Evolutionary conservation across 2,797 vertebrate genomes (phyloP).

Genomic region (Danio choprae): DNA sequence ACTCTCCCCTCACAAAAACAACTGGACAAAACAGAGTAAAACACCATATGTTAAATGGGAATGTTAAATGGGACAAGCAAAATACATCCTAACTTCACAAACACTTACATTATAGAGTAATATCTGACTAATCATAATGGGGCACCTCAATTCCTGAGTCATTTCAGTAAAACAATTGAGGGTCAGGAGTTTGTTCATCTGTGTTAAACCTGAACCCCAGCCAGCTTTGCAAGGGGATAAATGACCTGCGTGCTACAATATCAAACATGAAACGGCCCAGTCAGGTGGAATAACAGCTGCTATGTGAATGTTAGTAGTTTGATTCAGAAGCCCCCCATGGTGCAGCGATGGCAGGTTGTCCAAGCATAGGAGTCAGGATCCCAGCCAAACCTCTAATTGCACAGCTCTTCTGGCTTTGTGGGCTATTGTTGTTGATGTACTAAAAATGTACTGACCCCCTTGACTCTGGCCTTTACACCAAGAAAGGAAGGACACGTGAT

Average conservation of each 20-base stretch:
- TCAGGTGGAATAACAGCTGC: slow-evolving; percentile 44
- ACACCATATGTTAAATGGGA: too few relatives aligned
- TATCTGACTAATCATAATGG: too few relatives aligned
- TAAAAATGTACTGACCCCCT: slow-evolving; percentile 53
- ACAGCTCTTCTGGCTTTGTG: slow-evolving; percentile 46
- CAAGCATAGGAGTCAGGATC: slow-evolving; percentile 29
- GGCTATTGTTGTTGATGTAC: slow-evolving; percentile 54
- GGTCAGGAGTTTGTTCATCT: slow-evolving; percentile 16
- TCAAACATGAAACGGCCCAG: slow-evolving; percentile 31
- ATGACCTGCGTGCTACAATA: slow-evolving; percentile 16
- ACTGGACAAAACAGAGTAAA: too few relatives aligned
- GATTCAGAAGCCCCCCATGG: slow-evolving; percentile 17
- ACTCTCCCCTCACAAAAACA: too few relatives aligned
- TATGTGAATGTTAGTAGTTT: slow-evolving; percentile 48
- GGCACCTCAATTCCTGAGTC: background rate
- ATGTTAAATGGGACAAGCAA: too few relatives aligned
- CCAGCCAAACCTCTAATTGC: slow-evolving; percentile 56
- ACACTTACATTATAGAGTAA: too few relatives aligned
- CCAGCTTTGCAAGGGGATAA: slow-evolving; percentile 15
- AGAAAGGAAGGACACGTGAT: slow-evolving; percentile 38
- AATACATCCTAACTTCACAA: too few relatives aligned
- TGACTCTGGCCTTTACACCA: slow-evolving; percentile 49
- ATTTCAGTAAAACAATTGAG: slow-evolving; percentile 28
- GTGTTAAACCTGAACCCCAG: slow-evolving; percentile 5
- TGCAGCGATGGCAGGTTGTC: slow-evolving; percentile 35